Evolutionary conservation across 1,140 invertebrate species (phyloP), one percentile per base, ranked within the genome.

Genomic region (Zaprionus lachaisei): DNA sequence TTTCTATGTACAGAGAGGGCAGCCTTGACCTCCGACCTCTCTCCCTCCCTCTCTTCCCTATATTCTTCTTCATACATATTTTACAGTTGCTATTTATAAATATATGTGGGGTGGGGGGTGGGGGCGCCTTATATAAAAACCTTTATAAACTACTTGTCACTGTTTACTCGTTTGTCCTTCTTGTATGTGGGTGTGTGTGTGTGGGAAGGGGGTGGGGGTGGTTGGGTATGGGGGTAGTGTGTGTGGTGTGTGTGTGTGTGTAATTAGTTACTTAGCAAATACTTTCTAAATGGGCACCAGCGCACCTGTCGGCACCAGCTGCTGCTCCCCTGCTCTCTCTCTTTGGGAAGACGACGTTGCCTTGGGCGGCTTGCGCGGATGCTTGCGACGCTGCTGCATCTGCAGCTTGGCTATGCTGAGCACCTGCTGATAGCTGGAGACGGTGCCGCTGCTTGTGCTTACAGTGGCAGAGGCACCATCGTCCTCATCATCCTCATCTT

Each of bases 351-450:
- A 24, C 12, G 57, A 14, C 17, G 47, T 41, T 28, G 31, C 17
- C 72, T 92, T 92, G 72, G 79, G 79, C 44, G 86, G 92, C 56
- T 92, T 92, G 5, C 92, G 77, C 22, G 86, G 81, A 70, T 92
- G 92, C 65, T 92, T 92, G 51, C 80, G 75, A 15, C 92, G 79
- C 54, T 92, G 92, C 56, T 92, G 91, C 83, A 83, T 79, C 60
- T 92, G 91, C 67, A 87, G 57, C 60, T 91, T 92, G 72, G 91
- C 78, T 38, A 92, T 92, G 69, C 80, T 82, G 24, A 92, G 80
- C 73, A 92, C 87, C 49, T 92, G 90, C 75, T 92, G 87, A 62
- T 90, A 92, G 73, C 91, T 92, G 49, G 91, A 92, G 61, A 89
- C 84, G 3, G 91, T 92, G 71, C 86, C 81, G 37, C 73, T 78